A percentile compares a stretch with the other conserved stretches of the same genome.
Evolutionary conservation across 1,140 invertebrate genomes (phyloP).

Genomic region (Sitodiplosis mosellana): DNA sequence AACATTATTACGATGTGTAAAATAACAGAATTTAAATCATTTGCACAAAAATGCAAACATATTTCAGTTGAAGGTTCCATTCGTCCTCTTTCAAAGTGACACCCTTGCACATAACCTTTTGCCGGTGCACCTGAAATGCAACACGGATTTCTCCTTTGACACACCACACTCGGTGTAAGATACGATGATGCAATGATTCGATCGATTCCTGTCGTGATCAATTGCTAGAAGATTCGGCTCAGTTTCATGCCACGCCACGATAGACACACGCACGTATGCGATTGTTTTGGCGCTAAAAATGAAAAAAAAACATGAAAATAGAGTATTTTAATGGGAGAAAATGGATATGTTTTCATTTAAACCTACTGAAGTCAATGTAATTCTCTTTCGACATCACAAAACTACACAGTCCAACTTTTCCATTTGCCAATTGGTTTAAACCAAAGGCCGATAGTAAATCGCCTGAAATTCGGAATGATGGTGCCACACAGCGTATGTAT

Average conservation of each 20-base stretch:
- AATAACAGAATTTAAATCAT: no score
- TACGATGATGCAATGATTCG: slow-evolving; percentile 61
- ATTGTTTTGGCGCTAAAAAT: slow-evolving; percentile 51
- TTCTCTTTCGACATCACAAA: slow-evolving; percentile 43
- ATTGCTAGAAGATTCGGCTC: slow-evolving; percentile 66
- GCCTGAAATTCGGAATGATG: slow-evolving; percentile 29
- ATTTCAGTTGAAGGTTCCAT: slow-evolving; percentile 77
- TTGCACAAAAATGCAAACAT: slow-evolving; percentile 42
- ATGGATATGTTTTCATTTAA: neutral
- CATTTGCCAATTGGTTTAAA: slow-evolving; percentile 65
- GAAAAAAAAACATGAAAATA: neutral
- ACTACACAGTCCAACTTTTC: slow-evolving; percentile 61
- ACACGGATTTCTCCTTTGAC: slow-evolving; percentile 17
- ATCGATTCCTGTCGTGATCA: slow-evolving; percentile 69
- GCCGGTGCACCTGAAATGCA: slow-evolving; percentile 53
- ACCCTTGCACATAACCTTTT: slow-evolving; percentile 97
- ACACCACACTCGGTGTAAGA: slow-evolving; percentile 44
- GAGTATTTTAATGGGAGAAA: neutral
- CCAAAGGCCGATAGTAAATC: slow-evolving; percentile 61
- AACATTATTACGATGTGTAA: no score
- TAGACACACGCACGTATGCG: slow-evolving; percentile 66
- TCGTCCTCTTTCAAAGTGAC: slow-evolving; percentile 70
- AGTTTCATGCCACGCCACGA: slow-evolving; percentile 77
- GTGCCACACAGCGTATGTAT: slow-evolving; percentile 20
- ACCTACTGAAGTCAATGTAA: slow-evolving; percentile 22